Conservation (phyloP, 2,113 vertebrate genomes). For the Bombycilla garrulus region DNA sequence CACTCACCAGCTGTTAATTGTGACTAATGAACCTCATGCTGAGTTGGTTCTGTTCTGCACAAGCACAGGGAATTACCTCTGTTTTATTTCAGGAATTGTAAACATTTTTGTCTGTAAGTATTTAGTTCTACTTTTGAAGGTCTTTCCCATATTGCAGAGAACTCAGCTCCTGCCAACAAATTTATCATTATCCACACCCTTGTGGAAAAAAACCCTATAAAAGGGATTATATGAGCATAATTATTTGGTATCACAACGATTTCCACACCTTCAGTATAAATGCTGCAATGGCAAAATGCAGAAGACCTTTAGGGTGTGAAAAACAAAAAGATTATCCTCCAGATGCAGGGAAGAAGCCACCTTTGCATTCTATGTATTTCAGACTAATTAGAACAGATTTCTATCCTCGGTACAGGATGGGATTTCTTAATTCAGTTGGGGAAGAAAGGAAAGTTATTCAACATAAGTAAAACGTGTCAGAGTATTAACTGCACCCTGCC, state of each 20-base stretch:
- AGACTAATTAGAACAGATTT: neutral
- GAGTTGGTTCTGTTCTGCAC: neutral
- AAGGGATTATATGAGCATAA: neutral
- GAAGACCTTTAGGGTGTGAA: neutral
- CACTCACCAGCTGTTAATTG: neutral
- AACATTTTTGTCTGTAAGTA: neutral
- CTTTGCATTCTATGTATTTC: neutral
- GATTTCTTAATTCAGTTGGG: neutral
- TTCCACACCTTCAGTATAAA: neutral
- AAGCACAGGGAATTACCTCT: neutral
- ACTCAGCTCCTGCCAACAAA: neutral
- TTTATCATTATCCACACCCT: slow-evolving; percentile 6
- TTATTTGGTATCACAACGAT: neutral
- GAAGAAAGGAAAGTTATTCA: neutral
- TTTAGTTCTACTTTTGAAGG: neutral
- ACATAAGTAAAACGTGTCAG: neutral
- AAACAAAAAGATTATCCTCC: neutral
- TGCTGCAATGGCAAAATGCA: neutral
- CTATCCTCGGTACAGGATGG: neutral
- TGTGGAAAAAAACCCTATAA: neutral
- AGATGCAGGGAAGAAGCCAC: neutral
- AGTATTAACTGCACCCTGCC: neutral
- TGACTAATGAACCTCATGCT: neutral
- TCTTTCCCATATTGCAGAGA: neutral
- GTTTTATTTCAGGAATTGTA: neutral